Base-by-base conservation (phyloP, 2,797 vertebrate genomes). In the Myiotriccus ornatus region DNA sequence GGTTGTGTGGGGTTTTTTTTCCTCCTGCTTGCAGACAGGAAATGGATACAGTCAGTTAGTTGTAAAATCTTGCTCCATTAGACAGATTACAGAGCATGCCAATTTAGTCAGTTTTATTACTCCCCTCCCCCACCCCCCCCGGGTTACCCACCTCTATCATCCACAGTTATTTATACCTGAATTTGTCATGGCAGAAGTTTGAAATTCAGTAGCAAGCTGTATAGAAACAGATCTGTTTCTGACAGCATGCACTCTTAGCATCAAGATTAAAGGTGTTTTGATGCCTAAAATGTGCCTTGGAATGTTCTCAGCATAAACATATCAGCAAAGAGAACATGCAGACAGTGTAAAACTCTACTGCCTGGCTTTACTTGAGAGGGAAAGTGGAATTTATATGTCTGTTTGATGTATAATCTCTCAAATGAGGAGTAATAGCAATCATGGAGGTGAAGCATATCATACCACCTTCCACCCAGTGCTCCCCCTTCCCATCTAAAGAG, bases 31-130 rank as follows among this genome's bases (percentile, higher is more conserved):
- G 47, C 32, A 70, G 65, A 43, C 37, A 77, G 86, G 76, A 95
- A 97, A 89, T 1, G 0, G 75, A 91, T 62, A 64, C 35, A 79
- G 75, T 70, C 81, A 68, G 46, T 64, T 90, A 91, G 94, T 67
- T 59, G 47, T 59, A 59, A 84, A 84, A 87, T 89, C 74, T 79
- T 74, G 73, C 92, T 89, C 76, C 85, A 79, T 94, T 89, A 96
- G 89, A 92, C 53, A 88, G 80, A 93, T 80, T 83, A 77, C 21
- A 60, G 73, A 91, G 60, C 24, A 5, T 2, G 3, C 9, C 86
- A 87, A 41, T 87, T 88, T 23, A 91, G 78, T 46, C 52, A 81
- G 24, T 68, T 95, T 89, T 77, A 93, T 84, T 86, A 7, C 25
- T 87, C 5, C 6, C n/a, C n/a, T n/a, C n/a, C n/a, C n/a, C n/a